A percentile compares a stretch with the other conserved stretches of the same genome.
These are phyloP conservation scores for Tapirus terrestris DNA, from an alignment of 2,113 vertebrate genomes.

Conservation along the genomic window DNA sequence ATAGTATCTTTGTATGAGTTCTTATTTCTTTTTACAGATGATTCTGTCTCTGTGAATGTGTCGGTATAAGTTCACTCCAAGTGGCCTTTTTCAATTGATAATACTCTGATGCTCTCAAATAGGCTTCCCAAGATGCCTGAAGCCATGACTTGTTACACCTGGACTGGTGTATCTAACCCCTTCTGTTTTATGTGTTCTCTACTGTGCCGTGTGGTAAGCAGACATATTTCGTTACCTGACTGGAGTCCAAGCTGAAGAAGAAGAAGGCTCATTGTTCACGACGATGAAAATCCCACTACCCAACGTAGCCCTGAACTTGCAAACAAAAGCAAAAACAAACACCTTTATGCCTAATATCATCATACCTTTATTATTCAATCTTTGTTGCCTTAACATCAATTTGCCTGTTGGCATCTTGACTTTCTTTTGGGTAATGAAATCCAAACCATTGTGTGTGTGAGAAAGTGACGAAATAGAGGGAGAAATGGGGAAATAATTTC, in stretches of 20 bases:
- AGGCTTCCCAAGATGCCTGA: neutral
- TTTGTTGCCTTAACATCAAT: constrained; percentile 1
- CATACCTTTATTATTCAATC: neutral
- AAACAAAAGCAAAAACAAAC: constrained; percentile 21
- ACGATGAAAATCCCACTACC: neutral
- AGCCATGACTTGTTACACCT: neutral
- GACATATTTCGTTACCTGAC: neutral
- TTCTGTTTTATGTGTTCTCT: neutral
- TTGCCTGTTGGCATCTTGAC: neutral
- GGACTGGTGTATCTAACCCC: neutral
- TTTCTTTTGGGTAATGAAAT: constrained; percentile 11
- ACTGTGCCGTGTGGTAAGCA: neutral
- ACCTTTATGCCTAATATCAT: neutral
- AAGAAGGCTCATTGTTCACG: neutral
- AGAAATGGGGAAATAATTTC: neutral
- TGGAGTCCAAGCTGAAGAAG: neutral
- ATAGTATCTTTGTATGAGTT: neutral
- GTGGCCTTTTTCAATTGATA: neutral
- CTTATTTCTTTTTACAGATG: neutral
- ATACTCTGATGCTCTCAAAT: neutral
- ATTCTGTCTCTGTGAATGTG: neutral
- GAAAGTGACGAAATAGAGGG: neutral
- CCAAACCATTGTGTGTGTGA: neutral
- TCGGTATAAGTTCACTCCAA: neutral
- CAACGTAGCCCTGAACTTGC: neutral